These are phyloP conservation scores for Leptogaster cylindrica DNA, from an alignment of 2,888 invertebrate species.

Conservation along the genomic window DNA sequence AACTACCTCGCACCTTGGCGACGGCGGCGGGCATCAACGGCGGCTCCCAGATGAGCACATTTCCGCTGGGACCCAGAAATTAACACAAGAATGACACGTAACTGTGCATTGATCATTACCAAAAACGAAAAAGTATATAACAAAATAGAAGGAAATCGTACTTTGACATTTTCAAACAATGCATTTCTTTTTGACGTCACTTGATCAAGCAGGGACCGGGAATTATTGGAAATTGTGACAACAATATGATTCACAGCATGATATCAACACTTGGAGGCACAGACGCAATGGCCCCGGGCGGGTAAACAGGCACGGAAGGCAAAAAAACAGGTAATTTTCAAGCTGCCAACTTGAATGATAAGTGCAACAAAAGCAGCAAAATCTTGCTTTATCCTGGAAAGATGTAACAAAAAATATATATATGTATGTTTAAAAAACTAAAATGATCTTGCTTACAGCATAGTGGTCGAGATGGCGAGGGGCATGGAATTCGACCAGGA, in stretches of 20 bases:
- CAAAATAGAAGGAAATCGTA: slow-evolving; percentile 19
- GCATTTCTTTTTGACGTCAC: slow-evolving; percentile 25
- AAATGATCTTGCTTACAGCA: too few relatives aligned
- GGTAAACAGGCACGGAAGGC: slow-evolving; percentile 26
- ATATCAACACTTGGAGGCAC: slow-evolving; percentile 41
- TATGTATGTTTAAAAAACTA: too few relatives aligned
- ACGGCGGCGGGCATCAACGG: neutral
- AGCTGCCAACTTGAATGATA: slow-evolving; percentile 18
- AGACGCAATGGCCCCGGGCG: slow-evolving; percentile 12
- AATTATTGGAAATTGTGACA: slow-evolving; percentile 47
- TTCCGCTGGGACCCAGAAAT: slow-evolving; percentile 27
- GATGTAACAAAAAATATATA: slow-evolving; percentile 8
- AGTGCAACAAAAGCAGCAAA: neutral
- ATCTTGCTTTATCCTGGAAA: slow-evolving; percentile 18
- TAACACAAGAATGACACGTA: slow-evolving; percentile 21
- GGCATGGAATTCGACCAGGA: slow-evolving; percentile 24
- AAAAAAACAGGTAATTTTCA: neutral
- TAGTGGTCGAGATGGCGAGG: slow-evolving; percentile 26
- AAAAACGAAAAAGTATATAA: too few relatives aligned
- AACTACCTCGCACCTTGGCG: slow-evolving; percentile 45
- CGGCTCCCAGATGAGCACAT: slow-evolving; percentile 30
- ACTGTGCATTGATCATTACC: slow-evolving; percentile 7
- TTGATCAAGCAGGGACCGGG: slow-evolving; percentile 44
- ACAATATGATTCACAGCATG: slow-evolving; percentile 47
- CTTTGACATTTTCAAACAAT: slow-evolving; percentile 25